Conservation (phyloP, 2,113 vertebrate genomes). For the Mesoclemmys tuberculata region DNA sequence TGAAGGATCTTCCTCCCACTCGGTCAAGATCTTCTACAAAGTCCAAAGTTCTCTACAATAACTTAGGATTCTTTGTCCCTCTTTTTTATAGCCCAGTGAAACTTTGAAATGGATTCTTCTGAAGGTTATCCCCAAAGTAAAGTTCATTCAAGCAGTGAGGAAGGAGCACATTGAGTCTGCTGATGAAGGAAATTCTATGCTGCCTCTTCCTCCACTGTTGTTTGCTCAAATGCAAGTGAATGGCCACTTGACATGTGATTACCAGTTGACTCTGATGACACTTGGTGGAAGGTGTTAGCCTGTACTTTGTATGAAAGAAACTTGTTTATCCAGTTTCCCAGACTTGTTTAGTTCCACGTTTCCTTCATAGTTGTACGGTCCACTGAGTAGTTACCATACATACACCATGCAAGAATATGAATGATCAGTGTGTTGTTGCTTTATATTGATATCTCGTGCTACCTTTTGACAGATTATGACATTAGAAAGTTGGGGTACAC, state of each 20-base stretch:
- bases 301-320: not conserved
- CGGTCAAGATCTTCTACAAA: not conserved
- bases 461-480: not conserved
- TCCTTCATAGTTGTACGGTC: not conserved
- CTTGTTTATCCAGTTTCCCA: not conserved
- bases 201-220: not conserved
- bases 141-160: not conserved
- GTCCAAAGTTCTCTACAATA: not conserved
- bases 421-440: not conserved
- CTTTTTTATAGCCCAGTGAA: not conserved
- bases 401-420: not conserved
- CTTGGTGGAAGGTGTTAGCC: not conserved
- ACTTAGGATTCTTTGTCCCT: not conserved
- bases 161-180: not conserved
- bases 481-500: not conserved
- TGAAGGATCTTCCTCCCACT: not conserved
- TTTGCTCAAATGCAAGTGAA: not conserved
- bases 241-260: not conserved
- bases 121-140: not conserved
- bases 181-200: not conserved
- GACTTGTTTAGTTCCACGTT: not conserved
- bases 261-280: not conserved
- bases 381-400: not conserved
- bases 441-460: not conserved
- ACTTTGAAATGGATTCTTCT: not conserved